A percentile compares a stretch with the other conserved stretches of the same genome.
Conservation (phyloP, 2,888 invertebrate genomes). For the Polydrusus tereticollis region DNA sequence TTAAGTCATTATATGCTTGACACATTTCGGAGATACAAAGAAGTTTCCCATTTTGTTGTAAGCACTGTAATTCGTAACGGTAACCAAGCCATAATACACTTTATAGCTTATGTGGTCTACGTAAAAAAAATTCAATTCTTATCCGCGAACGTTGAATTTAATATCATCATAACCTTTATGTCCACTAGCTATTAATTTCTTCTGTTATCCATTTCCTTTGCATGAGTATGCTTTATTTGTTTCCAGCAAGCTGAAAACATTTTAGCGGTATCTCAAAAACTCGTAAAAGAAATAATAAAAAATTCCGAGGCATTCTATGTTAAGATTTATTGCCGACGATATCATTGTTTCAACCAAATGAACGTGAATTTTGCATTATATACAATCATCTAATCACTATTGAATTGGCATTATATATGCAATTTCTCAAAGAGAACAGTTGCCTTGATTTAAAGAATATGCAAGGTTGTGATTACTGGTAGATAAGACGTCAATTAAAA, state of each 20-base stretch:
- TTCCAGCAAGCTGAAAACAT: background rate
- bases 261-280: background rate
- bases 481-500: conserved; percentile 29
- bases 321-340: conserved; percentile 26
- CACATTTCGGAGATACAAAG: too few species aligned
- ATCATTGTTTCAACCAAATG: conserved; percentile 24
- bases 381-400: conserved; percentile 8
- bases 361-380: background rate
- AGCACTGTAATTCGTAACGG: too few species aligned
- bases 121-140: too few species aligned
- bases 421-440: conserved; percentile 27
- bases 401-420: conserved; percentile 23
- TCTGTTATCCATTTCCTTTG: too few species aligned
- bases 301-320: conserved; percentile 15
- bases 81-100: too few species aligned
- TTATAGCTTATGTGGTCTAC: too few species aligned
- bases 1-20: too few species aligned
- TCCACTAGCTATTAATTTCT: too few species aligned
- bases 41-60: too few species aligned
- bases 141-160: too few species aligned
- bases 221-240: too few species aligned
- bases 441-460: conserved; percentile 14
- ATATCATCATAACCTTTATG: too few species aligned
- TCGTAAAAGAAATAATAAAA: conserved; percentile 8
- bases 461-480: background rate